Evolutionary conservation across 2,888 invertebrate species (phyloP).

Genomic region (Ethmia dodecea): DNA sequence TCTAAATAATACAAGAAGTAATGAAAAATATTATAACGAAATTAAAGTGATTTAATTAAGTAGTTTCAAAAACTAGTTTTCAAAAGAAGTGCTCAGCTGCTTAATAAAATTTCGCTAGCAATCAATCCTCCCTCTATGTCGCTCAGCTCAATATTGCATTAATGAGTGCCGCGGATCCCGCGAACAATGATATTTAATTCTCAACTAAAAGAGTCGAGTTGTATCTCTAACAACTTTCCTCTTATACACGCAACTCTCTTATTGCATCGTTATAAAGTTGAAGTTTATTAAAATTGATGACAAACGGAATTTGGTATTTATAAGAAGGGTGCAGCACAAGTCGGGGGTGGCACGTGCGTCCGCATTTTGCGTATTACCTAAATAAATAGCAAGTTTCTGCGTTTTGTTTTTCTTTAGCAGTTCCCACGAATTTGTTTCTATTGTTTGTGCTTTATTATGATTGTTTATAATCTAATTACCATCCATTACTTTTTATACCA

Average conservation of each 20-base stretch:
- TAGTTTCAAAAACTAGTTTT: too few relatives aligned
- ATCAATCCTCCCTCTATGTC: constrained; percentile 54
- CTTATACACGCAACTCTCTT: constrained; percentile 16
- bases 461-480: too few relatives aligned
- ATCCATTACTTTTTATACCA: too few relatives aligned
- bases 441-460: too few relatives aligned
- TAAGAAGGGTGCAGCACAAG: constrained; percentile 34
- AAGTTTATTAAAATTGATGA: constrained; percentile 15
- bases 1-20: too few relatives aligned
- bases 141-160: constrained; percentile 67
- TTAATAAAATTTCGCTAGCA: constrained; percentile 63
- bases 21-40: too few relatives aligned
- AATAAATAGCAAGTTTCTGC: constrained; percentile 53
- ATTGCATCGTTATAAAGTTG: constrained; percentile 22
- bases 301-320: constrained; percentile 26
- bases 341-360: constrained; percentile 60
- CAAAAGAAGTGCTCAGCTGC: constrained; percentile 15
- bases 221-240: constrained; percentile 23
- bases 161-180: constrained; percentile 52
- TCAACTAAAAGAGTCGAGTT: constrained; percentile 56
- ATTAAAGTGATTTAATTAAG: too few relatives aligned
- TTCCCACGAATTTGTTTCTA: constrained; percentile 57
- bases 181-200: constrained; percentile 75
- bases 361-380: constrained; percentile 71
- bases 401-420: constrained; percentile 44